These are phyloP conservation scores for Ochropleura leucogaster DNA, from an alignment of 2,888 invertebrate genomes.

Conservation along the genomic window DNA sequence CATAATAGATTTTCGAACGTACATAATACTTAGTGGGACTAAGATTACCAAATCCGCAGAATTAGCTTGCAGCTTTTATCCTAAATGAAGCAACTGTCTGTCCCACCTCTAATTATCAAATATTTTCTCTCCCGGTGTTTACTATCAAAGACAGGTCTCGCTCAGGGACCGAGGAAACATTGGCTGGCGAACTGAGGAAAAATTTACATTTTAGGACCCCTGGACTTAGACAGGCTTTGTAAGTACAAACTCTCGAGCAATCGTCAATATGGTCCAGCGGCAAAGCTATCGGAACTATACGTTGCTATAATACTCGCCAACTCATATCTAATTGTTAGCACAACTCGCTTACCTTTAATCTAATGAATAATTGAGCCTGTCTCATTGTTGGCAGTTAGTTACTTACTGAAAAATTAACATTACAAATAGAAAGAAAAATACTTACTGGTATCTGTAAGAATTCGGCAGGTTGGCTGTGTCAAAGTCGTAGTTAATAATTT, in stretches of 20 bases:
- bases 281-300: background rate
- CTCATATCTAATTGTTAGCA: background rate
- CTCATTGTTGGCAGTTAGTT: background rate
- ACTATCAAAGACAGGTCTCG: background rate
- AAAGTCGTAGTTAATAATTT: conserved; percentile 80
- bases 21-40: no score
- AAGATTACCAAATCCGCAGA: background rate
- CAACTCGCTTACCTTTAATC: background rate
- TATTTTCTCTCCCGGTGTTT: background rate
- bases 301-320: background rate
- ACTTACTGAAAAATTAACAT: background rate
- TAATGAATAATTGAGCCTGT: no score
- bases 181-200: background rate
- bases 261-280: background rate
- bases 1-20: background rate
- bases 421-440: conserved; percentile 53
- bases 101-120: background rate
- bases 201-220: no score
- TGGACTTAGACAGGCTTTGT: background rate
- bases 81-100: background rate
- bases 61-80: background rate
- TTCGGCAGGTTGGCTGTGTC: conserved; percentile 84
- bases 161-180: background rate
- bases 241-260: background rate
- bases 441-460: conserved; percentile 86